Evolutionary conservation across 1,140 invertebrate species (phyloP).

Genomic region (Aplysia californica): DNA sequence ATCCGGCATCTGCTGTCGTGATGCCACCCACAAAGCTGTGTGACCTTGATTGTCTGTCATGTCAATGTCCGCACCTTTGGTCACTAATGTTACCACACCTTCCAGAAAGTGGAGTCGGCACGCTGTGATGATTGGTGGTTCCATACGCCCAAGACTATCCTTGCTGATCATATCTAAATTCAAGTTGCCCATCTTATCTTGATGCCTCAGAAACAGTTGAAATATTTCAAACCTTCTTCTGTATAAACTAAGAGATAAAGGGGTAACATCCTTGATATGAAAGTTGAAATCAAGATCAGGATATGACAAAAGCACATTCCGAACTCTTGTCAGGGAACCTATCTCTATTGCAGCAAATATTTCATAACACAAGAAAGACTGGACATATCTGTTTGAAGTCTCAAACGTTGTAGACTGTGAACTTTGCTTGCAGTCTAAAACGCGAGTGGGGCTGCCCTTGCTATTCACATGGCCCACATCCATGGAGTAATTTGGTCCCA

Average conservation of each 20-base stretch:
- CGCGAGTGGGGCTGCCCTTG: conserved; percentile 32
- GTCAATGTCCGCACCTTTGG: conserved; percentile 60
- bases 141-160: conserved; percentile 54
- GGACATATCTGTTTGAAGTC: conserved; percentile 55
- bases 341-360: conserved; percentile 52
- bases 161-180: conserved; percentile 61
- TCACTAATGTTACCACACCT: conserved; percentile 53
- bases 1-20: conserved; percentile 58
- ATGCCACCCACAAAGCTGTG: conserved; percentile 61
- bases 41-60: conserved; percentile 56
- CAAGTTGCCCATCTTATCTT: conserved; percentile 51
- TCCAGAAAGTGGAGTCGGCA: conserved; percentile 60
- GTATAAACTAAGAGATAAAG: conserved; percentile 57
- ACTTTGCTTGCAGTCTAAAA: conserved; percentile 25
- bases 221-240: conserved; percentile 60
- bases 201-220: conserved; percentile 55
- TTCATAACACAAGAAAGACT: conserved; percentile 58
- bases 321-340: conserved; percentile 39
- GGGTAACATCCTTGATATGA: conserved; percentile 58
- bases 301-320: conserved; percentile 55
- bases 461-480: conserved; percentile 13
- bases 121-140: conserved; percentile 63
- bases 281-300: conserved; percentile 61
- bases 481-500: conserved; percentile 1
- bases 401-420: conserved; percentile 51